Evolutionary conservation across 2,113 vertebrate species (phyloP), one percentile per base, ranked within the genome.

Genomic region (Malurus cyaneus): DNA sequence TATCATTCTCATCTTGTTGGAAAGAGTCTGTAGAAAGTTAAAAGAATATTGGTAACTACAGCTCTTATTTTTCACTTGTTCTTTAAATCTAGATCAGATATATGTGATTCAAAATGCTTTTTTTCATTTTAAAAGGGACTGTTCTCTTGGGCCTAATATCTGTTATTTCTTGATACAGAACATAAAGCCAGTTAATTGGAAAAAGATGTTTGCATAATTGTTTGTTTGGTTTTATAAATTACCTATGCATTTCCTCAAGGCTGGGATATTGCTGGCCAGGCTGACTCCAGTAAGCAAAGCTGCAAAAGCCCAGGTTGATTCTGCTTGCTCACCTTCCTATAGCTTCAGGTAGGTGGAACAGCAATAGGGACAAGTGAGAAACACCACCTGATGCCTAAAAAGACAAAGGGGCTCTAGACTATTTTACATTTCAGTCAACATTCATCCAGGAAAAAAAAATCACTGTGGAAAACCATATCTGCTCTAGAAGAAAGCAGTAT

Each of bases 281-380:
- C 61, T 87, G 70, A 85, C 71, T 94, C 47, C 5, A 1, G 39
- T 74, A 28, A 84, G 61, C 29, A 89, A 92, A 95, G 61, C 86
- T 95, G 86, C 56, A 91, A 86, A 89, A 94, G 52, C 65, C 87
- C 87, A 84, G 74, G 82, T 4, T 83, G 62, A 72, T 70, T 91
- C 69, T 86, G 69, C 67, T 62, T 86, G 36, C 78, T 88, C 89
- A 82, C 67, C 73, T 95, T 87, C 70, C 76, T 89, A 26, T n/a
- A 79, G 56, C 66, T 76, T 90, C 71, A 83, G 72, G 66, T 52
- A 70, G 54, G 50, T 88, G 72, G n/a, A 94, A 85, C 25, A 89
- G 49, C 57, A 86, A 4, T 57, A 82, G 92, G 42, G 64, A 44
- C 34, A 80, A 82, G 49, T 85, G 70, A 84, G 70, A 94, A 91